phyloP scores from a whole-genome alignment of 2,888 invertebrate genomes.

The Acholoe squamosa region DNA sequence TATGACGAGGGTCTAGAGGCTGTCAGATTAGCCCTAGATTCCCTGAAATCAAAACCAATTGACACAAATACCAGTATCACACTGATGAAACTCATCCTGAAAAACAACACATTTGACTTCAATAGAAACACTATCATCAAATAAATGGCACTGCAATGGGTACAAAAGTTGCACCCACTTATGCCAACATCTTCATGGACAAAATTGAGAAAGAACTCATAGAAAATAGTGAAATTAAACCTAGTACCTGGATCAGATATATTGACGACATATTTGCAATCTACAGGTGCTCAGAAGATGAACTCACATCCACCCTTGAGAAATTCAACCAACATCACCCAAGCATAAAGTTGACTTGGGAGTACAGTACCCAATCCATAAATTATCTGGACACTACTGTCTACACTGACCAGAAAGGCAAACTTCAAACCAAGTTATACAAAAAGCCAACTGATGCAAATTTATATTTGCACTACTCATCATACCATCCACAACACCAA shows the following conservation, averaged over 20 bases:
- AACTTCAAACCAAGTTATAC: constrained; percentile 12
- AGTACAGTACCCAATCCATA: neutral
- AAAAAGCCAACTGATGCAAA: constrained; percentile 31
- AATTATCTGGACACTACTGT: constrained; percentile 54
- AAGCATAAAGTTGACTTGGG: constrained; percentile 19
- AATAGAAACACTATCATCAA: no score
- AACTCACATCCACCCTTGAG: neutral
- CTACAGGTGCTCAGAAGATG: neutral
- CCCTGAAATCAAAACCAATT: neutral
- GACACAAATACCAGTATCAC: no score
- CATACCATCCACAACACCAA: neutral
- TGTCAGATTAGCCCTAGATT: neutral
- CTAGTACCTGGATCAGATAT: neutral
- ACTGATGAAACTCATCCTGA: neutral
- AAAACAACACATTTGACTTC: no score
- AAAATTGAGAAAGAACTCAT: neutral
- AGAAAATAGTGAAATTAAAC: neutral
- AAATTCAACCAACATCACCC: neutral
- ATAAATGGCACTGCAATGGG: no score
- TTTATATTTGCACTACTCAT: no score
- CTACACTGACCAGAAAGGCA: neutral
- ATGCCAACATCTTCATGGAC: constrained; percentile 55
- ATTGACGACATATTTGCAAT: constrained; percentile 46
- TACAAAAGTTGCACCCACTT: no score
- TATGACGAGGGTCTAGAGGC: no score